Conservation (phyloP, 2,113 vertebrate genomes). For the Cheilinus undulatus region DNA sequence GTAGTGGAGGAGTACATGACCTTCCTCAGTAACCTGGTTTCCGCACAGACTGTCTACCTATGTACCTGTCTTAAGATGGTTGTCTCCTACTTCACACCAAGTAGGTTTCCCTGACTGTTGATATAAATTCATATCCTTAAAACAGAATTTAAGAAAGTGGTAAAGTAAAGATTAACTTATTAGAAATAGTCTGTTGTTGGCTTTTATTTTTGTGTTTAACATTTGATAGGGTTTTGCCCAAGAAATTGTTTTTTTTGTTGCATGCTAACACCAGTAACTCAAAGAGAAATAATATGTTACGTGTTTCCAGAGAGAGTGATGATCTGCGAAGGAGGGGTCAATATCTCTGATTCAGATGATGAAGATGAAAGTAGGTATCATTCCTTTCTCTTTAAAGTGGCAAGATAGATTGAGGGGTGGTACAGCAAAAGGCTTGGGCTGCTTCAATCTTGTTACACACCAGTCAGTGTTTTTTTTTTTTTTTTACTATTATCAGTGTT, state of each 20-base stretch:
- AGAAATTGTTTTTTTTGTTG: background rate
- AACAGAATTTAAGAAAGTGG: background rate
- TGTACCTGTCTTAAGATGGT: constrained; percentile 91
- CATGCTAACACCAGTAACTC: background rate
- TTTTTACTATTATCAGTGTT: too few relatives aligned
- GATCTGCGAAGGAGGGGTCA: constrained; percentile 89
- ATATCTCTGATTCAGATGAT: constrained; percentile 95
- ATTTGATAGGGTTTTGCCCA: background rate
- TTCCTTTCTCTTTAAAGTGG: background rate
- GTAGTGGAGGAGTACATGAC: constrained; percentile 95
- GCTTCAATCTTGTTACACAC: too few relatives aligned
- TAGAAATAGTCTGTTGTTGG: background rate
- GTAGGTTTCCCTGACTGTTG: constrained; percentile 73
- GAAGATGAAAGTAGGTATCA: constrained; percentile 93
- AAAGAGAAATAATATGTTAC: background rate
- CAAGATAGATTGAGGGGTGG: too few relatives aligned
- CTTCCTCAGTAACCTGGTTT: constrained; percentile 94
- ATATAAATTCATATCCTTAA: background rate
- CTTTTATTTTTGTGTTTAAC: background rate
- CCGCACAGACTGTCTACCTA: constrained; percentile 95
- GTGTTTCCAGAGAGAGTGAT: constrained; percentile 86
- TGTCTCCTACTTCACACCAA: constrained; percentile 89
- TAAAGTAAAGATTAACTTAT: too few relatives aligned
- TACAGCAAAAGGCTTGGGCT: too few relatives aligned
- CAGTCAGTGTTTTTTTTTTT: too few relatives aligned